These are phyloP conservation scores for Phyllostomus hastatus DNA, from an alignment of 2,113 vertebrate species.

Conservation along the genomic window DNA sequence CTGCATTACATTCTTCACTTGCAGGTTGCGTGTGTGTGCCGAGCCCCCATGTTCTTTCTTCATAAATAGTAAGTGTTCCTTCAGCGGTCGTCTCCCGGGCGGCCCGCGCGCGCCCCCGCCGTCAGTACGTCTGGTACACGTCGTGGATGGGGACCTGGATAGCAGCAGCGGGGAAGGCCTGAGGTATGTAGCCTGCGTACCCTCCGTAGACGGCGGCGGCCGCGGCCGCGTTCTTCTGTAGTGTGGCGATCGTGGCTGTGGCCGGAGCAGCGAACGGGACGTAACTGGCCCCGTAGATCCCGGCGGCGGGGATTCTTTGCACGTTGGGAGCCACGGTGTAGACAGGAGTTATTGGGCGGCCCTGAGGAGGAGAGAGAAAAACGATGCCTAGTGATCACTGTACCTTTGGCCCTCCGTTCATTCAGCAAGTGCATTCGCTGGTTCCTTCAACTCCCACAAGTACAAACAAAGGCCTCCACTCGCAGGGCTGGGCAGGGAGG, in stretches of 20 bases:
- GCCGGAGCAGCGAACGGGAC: constrained; percentile 90
- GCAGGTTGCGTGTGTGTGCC: constrained; percentile 50
- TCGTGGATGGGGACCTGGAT: constrained; percentile 96
- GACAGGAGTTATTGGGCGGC: constrained; percentile 95
- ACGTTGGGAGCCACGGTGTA: constrained; percentile 95
- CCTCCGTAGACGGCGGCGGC: constrained; percentile 90
- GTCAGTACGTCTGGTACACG: constrained; percentile 95
- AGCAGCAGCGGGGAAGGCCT: constrained; percentile 90
- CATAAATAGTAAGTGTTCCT: constrained; percentile 94
- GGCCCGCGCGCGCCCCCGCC: not conserved
- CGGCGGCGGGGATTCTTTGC: constrained; percentile 88
- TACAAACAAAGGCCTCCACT: not conserved
- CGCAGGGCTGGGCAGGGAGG: not conserved
- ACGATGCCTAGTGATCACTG: not conserved
- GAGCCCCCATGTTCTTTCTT: constrained; percentile 80
- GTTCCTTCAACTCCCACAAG: not conserved
- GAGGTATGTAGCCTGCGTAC: constrained; percentile 91
- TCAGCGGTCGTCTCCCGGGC: constrained; percentile 75
- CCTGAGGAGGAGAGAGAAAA: constrained; percentile 78
- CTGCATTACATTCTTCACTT: constrained; percentile 78
- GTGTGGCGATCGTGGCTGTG: constrained; percentile 89
- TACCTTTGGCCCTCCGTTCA: not conserved
- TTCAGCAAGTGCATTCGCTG: not conserved
- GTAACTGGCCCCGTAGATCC: constrained; percentile 93
- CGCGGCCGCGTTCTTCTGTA: constrained; percentile 92